Evolutionary conservation across 2,797 vertebrate genomes (phyloP).

Genomic region (Triplophysa yarkandensis): DNA sequence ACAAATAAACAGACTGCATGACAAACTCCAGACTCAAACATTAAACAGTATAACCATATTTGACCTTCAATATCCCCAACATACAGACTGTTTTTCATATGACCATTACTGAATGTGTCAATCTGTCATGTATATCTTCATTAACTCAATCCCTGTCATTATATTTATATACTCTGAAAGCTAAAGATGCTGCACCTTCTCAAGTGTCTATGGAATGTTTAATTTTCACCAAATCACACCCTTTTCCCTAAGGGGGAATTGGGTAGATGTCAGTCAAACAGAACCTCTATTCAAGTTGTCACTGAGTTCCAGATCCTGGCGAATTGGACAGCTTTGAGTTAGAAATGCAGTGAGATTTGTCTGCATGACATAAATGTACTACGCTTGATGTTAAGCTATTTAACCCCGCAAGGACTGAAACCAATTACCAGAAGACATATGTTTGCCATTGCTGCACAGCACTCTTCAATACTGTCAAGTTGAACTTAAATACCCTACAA

Average conservation of each 20-base stretch:
- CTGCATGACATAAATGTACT: slow-evolving; percentile 24
- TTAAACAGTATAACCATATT: not conserved
- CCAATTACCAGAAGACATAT: slow-evolving; percentile 48
- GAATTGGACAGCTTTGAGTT: slow-evolving; percentile 21
- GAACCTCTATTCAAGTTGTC: slow-evolving; percentile 39
- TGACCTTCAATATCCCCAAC: not conserved
- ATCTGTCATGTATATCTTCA: not conserved
- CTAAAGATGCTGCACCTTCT: slow-evolving; percentile 42
- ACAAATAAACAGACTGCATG: slow-evolving; percentile 9
- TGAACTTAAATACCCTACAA: slow-evolving; percentile 40
- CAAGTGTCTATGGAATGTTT: slow-evolving; percentile 54
- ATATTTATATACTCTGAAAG: slow-evolving; percentile 19
- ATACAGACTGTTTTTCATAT: not conserved
- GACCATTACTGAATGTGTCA: not conserved
- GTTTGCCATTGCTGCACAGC: slow-evolving; percentile 49
- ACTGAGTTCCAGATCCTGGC: slow-evolving; percentile 14
- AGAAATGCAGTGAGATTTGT: slow-evolving; percentile 47
- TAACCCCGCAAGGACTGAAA: slow-evolving; percentile 43
- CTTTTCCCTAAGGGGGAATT: slow-evolving; percentile 48
- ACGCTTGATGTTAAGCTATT: slow-evolving; percentile 41
- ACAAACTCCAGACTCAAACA: slow-evolving; percentile 11
- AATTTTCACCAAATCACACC: slow-evolving; percentile 50
- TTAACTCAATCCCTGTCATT: not conserved
- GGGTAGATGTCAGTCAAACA: slow-evolving; percentile 59
- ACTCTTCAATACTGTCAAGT: slow-evolving; percentile 32